Evolutionary conservation across 2,113 vertebrate species (phyloP).

Genomic region (Motacilla tschutschensis): DNA sequence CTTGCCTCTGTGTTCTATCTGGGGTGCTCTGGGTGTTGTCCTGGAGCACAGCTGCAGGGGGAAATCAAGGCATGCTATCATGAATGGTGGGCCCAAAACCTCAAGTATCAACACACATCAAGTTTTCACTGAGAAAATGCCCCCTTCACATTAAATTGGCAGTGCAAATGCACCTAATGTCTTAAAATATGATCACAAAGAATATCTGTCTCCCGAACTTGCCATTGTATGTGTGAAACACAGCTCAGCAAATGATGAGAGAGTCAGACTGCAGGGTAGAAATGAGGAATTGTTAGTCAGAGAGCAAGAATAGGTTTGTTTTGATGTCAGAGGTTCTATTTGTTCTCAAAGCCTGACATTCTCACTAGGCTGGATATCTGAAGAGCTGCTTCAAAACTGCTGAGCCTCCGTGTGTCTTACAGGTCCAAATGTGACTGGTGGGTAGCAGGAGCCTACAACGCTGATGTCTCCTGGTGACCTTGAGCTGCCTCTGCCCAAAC

Average conservation of each 20-base stretch:
- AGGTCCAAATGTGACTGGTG: neutral
- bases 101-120: neutral
- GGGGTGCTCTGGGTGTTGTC: neutral
- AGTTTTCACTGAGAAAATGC: neutral
- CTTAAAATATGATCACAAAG: neutral
- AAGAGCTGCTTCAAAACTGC: neutral
- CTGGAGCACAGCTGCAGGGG: neutral
- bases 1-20: rapidly evolving
- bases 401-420: neutral
- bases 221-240: neutral
- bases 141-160: neutral
- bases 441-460: rapidly evolving
- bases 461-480: neutral
- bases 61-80: neutral
- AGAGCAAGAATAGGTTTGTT: neutral
- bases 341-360: neutral
- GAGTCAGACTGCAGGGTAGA: neutral
- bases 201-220: neutral
- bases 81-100: neutral
- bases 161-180: neutral
- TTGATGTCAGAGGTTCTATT: neutral
- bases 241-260: neutral
- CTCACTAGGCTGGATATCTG: neutral
- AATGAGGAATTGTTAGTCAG: neutral
- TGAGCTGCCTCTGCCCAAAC: neutral